phyloP scores from a whole-genome alignment of 2,888 invertebrate species.

The Pollenia angustigena region DNA sequence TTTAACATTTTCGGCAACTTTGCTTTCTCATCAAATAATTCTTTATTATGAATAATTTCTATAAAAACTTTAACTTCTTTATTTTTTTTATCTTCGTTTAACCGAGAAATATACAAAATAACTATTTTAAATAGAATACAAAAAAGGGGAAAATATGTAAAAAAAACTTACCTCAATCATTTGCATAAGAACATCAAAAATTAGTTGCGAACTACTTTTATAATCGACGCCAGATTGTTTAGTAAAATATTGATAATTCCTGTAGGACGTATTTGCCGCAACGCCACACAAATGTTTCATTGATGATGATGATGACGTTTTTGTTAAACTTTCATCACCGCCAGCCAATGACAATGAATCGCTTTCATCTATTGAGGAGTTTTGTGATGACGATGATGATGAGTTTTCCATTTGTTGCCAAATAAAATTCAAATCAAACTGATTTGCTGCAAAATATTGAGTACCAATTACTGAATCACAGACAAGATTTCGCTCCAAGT shows the following conservation, averaged over 20 bases:
- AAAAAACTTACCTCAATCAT: conserved; percentile 84
- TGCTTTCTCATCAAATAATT: conserved; percentile 21
- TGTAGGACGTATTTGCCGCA: conserved; percentile 78
- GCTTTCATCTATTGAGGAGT: conserved; percentile 63
- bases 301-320: conserved; percentile 17
- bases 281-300: conserved; percentile 65
- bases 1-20: conserved; percentile 2
- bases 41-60: conserved; percentile 22
- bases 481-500: conserved; percentile 85
- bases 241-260: conserved; percentile 82
- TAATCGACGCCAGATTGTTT: conserved; percentile 91
- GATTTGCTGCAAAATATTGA: conserved; percentile 82
- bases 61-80: conserved; percentile 23
- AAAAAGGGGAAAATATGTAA: not conserved
- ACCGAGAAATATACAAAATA: conserved; percentile 5
- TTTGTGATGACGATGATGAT: conserved; percentile 59
- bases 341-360: conserved; percentile 41
- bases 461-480: conserved; percentile 83
- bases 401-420: conserved; percentile 84
- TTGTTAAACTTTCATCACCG: conserved; percentile 38
- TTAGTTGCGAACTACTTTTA: conserved; percentile 95
- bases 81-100: conserved; percentile 10
- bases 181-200: conserved; percentile 95
- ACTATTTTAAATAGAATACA: not conserved
- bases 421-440: conserved; percentile 84